Percentiles rank a stretch among this genome's conserved stretches.
Evolutionary conservation across 2,113 vertebrate species (phyloP).

Genomic region (Hylia prasina): DNA sequence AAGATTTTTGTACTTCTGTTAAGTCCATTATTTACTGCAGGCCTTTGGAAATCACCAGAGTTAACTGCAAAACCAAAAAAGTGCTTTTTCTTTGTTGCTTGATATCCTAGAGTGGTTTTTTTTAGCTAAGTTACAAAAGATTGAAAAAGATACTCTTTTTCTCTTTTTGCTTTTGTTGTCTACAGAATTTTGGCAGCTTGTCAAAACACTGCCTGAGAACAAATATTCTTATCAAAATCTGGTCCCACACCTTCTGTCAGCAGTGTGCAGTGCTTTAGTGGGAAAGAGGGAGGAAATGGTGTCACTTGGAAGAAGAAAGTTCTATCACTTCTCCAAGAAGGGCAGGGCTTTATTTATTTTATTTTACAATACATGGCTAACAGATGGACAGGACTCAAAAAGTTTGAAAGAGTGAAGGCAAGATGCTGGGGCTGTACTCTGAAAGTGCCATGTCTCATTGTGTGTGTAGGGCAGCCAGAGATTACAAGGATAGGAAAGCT

Average conservation of each 20-base stretch:
- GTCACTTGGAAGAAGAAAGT: neutral
- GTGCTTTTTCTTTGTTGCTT: constrained; percentile 21
- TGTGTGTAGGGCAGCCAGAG: neutral
- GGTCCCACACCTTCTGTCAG: neutral
- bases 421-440: neutral
- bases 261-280: rapidly evolving
- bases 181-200: constrained; percentile 44
- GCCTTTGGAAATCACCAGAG: constrained; percentile 1
- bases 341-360: neutral
- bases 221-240: constrained; percentile 43
- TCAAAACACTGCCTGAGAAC: constrained; percentile 13
- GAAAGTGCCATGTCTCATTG: neutral
- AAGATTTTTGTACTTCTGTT: neutral
- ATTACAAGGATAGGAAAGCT: neutral
- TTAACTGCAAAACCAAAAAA: neutral
- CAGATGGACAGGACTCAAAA: neutral
- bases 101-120: neutral
- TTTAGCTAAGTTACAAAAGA: constrained; percentile 38
- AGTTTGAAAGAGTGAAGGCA: neutral
- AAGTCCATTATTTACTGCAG: neutral
- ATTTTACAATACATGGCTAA: neutral
- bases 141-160: constrained; percentile 25
- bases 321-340: neutral
- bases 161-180: constrained; percentile 42
- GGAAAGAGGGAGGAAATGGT: neutral